Base-by-base conservation (phyloP, 2,797 vertebrate genomes). In the Delichon dasypus region DNA sequence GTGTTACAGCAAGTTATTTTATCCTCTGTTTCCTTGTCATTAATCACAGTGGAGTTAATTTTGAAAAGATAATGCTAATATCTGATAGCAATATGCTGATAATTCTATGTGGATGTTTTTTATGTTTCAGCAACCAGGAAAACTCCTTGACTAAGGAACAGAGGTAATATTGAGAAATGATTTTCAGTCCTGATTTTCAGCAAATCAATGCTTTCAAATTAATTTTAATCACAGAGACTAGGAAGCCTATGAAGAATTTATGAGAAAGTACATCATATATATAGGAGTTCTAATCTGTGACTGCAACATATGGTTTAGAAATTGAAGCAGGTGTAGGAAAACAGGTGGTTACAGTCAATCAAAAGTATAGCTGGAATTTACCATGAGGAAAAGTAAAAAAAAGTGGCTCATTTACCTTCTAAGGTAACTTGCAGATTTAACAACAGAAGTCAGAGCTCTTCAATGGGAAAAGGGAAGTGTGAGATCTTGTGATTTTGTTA, bases 291-390 rank as follows among this genome's bases (percentile, higher is more conserved):
- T 97, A 95, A 81, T 89, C 96, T 97, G 96, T 96, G 94, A 97
- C 96, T 98, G 75, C 61, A 98, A 88, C 98, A 98, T 98, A 98
- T 98, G 98, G 98, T 96, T 97, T 96, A 94, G 95, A 98, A 98
- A 98, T 97, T 96, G 95, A 98, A 98, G 97, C 96, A 98, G 98
- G 97, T 98, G 97, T 96, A 92, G 72, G 50, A 92, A 95, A 98
- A 97, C 98, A 99, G 98, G 98, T 98, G 98, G 98, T 94, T 91
- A 72, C 58, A 96, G 94, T 90, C 92, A 93, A 91, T 81, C 74
- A 94, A 97, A 83, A 72, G 85, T 89, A 97, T 84, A 76, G 81
- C 62, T 95, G 83, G 82, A 97, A 96, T 95, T 95, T 94, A 96
- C 67, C 54, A 30, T 26, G 36, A 83, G 13, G n/a, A 70, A 58